Conservation (phyloP, 2,113 vertebrate genomes). For the Marcusenius ussheri region DNA sequence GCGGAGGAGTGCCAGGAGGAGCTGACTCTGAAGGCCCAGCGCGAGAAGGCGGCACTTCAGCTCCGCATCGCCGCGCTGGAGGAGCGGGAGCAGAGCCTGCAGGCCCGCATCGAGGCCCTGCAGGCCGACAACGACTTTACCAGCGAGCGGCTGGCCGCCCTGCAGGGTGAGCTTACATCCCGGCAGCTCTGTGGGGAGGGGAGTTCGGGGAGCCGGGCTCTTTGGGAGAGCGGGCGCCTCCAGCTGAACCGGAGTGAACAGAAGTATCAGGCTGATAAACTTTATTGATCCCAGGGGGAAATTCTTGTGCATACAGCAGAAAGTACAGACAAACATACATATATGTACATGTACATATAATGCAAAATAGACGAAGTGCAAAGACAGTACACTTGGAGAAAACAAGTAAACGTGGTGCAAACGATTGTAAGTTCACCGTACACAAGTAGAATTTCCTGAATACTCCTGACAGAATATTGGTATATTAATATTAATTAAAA, state of each 20-base stretch:
- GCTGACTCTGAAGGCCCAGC: conserved; percentile 80
- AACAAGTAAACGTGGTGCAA: background rate
- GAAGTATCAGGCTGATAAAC: background rate
- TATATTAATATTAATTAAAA: background rate
- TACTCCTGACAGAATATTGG: too few species aligned
- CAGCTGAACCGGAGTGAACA: background rate
- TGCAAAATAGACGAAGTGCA: background rate
- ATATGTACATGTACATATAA: background rate
- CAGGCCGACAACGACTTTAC: conserved; percentile 97
- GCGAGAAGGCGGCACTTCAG: conserved; percentile 86
- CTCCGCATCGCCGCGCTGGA: conserved; percentile 91
- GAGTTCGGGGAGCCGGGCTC: background rate
- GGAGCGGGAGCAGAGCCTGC: conserved; percentile 92
- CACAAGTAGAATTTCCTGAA: background rate
- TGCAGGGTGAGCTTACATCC: conserved; percentile 69
- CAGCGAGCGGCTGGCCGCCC: conserved; percentile 84
- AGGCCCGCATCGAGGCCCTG: conserved; percentile 92
- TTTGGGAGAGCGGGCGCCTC: background rate
- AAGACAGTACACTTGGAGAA: background rate
- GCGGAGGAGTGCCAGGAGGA: conserved; percentile 88
- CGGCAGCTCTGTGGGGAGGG: background rate
- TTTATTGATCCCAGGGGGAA: background rate
- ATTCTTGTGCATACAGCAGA: background rate
- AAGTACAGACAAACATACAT: background rate
- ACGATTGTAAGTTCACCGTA: background rate